Percentiles rank a stretch among this genome's conserved stretches.
phyloP scores from a whole-genome alignment of 2,797 vertebrate species.

The Semaprochilodus insignis region DNA sequence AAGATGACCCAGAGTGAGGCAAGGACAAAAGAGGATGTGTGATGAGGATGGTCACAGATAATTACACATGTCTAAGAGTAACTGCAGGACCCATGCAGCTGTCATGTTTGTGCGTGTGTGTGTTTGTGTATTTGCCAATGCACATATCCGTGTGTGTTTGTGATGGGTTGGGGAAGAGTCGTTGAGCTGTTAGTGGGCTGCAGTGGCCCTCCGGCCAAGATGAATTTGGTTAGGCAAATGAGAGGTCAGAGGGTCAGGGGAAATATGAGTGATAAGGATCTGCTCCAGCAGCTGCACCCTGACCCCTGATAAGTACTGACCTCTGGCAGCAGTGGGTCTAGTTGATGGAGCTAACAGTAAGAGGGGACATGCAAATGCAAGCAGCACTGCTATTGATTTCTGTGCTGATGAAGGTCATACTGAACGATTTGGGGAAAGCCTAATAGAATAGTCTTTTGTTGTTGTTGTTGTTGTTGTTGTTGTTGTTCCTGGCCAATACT shows the following conservation, averaged over 20 bases:
- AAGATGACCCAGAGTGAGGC: slow-evolving; percentile 9
- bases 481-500: too few relatives aligned
- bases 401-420: neutral
- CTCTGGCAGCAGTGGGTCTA: slow-evolving; percentile 23
- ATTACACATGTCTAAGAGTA: slow-evolving; percentile 43
- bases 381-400: neutral
- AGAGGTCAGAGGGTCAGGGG: slow-evolving; percentile 62
- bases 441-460: too few relatives aligned
- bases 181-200: slow-evolving; percentile 30
- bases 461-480: too few relatives aligned
- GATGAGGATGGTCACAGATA: slow-evolving; percentile 44
- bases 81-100: slow-evolving; percentile 49
- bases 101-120: slow-evolving; percentile 21
- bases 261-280: slow-evolving; percentile 66
- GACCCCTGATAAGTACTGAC: slow-evolving; percentile 64
- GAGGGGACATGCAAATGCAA: neutral
- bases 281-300: slow-evolving; percentile 63
- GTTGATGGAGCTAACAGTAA: slow-evolving; percentile 19
- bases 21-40: slow-evolving; percentile 40
- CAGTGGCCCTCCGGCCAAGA: slow-evolving; percentile 38
- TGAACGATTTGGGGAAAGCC: neutral
- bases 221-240: slow-evolving; percentile 70
- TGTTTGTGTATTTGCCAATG: neutral
- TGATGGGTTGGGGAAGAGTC: neutral
- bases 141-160: neutral